These are phyloP conservation scores for Phoeniculus purpureus DNA, from an alignment of 2,797 vertebrate species.

Conservation along the genomic window DNA sequence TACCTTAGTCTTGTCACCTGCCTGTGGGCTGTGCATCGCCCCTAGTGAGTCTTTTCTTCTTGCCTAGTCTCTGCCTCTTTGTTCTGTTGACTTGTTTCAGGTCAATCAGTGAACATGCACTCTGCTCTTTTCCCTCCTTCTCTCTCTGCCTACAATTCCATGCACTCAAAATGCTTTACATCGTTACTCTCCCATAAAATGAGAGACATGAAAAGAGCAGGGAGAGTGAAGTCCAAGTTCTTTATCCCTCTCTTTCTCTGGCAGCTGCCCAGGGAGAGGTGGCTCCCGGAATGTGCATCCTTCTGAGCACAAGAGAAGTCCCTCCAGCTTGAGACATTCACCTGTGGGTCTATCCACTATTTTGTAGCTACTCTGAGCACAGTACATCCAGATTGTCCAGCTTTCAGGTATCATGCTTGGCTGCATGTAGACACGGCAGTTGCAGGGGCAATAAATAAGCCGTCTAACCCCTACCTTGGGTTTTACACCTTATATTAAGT, in stretches of 20 bases:
- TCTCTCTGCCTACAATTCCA: background rate
- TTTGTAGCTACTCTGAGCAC: fast-evolving
- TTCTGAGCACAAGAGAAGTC: background rate
- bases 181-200: background rate
- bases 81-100: background rate
- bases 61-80: background rate
- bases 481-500: background rate
- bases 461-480: background rate
- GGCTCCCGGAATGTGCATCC: background rate
- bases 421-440: background rate
- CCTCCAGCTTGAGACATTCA: background rate
- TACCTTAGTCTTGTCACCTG: background rate
- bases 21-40: background rate
- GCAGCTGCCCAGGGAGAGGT: background rate
- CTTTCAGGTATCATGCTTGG: background rate
- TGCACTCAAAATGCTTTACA: background rate
- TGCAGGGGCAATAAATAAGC: background rate
- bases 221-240: background rate
- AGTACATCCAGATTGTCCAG: background rate
- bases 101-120: fast-evolving
- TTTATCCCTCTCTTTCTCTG: background rate
- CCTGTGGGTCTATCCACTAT: background rate
- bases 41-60: background rate
- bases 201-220: background rate
- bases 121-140: background rate